Percentiles rank a stretch among this genome's conserved stretches.
Evolutionary conservation across 2,888 invertebrate species (phyloP).

Genomic region (Cordylochernes scorpioides): DNA sequence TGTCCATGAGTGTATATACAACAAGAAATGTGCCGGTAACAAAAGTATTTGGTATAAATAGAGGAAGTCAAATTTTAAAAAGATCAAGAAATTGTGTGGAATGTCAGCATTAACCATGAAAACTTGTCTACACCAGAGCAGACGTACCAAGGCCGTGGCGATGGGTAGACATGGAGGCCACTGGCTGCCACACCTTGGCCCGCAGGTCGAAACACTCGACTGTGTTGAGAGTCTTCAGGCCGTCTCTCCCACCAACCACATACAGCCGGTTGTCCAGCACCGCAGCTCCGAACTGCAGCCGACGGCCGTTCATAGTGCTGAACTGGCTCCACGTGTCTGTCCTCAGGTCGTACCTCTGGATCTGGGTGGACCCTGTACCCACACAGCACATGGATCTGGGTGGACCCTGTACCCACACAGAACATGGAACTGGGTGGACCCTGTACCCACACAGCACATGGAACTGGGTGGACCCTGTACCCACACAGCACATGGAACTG

Average conservation of each 20-base stretch:
- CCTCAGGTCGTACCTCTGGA: conserved; percentile 61
- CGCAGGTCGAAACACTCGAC: conserved; percentile 20
- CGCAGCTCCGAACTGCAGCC: conserved; percentile 39
- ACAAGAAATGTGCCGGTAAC: no score
- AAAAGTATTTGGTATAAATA: no score
- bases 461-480: no score
- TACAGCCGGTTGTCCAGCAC: conserved; percentile 20
- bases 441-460: no score
- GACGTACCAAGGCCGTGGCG: conserved; percentile 29
- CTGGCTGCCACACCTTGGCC: conserved; percentile 44
- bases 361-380: conserved; percentile 46
- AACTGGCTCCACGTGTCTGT: conserved; percentile 49
- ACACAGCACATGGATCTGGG: conserved; percentile 1
- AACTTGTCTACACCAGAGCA: conserved; percentile 1
- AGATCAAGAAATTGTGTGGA: no score
- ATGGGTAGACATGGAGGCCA: conserved; percentile 70
- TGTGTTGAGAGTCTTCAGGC: conserved; percentile 15
- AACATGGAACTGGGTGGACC: no score
- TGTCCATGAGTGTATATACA: no score
- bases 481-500: no score
- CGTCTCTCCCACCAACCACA: conserved; percentile 22
- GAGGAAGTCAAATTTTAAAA: no score
- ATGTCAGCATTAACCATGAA: no score
- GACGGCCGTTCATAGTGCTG: conserved; percentile 45
- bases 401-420: no score